A percentile compares a stretch with the other conserved stretches of the same genome.
phyloP scores from a whole-genome alignment of 1,140 invertebrate genomes.

The Aleiodes sp. region DNA sequence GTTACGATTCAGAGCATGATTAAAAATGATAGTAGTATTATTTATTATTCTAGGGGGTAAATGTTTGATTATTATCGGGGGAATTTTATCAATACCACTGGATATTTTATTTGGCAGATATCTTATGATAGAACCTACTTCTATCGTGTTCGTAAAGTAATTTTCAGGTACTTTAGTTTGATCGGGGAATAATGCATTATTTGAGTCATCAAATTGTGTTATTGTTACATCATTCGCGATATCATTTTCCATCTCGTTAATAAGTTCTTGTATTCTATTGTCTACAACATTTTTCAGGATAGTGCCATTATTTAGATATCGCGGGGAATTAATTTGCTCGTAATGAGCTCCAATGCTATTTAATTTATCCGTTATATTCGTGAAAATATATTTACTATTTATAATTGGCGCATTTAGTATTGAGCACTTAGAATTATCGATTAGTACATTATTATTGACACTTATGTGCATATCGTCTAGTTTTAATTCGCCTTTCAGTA shows the following conservation, averaged over 20 bases:
- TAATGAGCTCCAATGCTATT: neutral
- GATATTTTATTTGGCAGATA: slow-evolving; percentile 32
- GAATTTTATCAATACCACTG: slow-evolving; percentile 22
- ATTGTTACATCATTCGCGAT: no score
- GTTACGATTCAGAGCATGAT: slow-evolving; percentile 22
- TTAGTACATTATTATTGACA: no score
- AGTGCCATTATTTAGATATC: neutral
- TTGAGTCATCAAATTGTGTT: no score
- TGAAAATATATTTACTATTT: neutral
- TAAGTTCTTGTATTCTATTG: neutral
- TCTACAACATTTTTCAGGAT: no score
- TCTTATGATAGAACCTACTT: neutral
- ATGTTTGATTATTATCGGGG: slow-evolving; percentile 23
- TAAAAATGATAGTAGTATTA: slow-evolving; percentile 17
- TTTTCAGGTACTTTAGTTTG: no score
- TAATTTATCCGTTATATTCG: neutral
- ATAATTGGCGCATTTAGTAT: neutral
- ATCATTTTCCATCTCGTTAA: no score
- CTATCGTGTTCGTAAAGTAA: no score
- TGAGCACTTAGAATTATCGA: neutral
- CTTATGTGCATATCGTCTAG: no score
- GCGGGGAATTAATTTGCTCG: neutral
- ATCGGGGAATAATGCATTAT: no score
- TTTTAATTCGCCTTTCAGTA: neutral
- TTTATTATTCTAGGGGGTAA: neutral